These are phyloP conservation scores for Coryphaenoides rupestris DNA, from an alignment of 2,113 vertebrate species.

Conservation along the genomic window DNA sequence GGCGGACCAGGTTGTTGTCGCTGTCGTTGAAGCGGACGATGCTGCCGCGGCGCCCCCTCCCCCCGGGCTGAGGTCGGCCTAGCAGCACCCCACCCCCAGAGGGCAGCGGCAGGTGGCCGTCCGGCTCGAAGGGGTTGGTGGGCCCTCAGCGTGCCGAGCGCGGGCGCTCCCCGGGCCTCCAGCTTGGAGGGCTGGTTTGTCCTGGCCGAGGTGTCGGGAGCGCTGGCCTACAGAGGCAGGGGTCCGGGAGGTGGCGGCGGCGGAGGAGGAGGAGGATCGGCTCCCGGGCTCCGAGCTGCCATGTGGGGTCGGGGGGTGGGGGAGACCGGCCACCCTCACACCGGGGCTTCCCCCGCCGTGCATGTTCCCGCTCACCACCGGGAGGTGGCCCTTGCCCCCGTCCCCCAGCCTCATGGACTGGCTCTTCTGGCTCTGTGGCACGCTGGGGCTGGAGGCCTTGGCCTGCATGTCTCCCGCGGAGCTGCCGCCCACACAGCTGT, in stretches of 20 bases:
- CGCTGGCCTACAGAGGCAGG: constrained; percentile 88
- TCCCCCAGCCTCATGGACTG: constrained; percentile 84
- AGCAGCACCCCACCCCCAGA: constrained; percentile 85
- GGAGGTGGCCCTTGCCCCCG: constrained; percentile 87
- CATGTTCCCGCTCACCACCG: constrained; percentile 87
- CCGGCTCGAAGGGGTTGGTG: constrained; percentile 86
- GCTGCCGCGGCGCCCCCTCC: constrained; percentile 83
- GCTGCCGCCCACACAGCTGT: constrained; percentile 82
- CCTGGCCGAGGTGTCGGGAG: constrained; percentile 83
- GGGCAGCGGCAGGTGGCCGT: constrained; percentile 84
- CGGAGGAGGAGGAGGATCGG: constrained; percentile 73
- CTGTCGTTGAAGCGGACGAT: constrained; percentile 92
- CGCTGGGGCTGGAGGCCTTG: constrained; percentile 87
- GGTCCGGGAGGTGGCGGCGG: constrained; percentile 78
- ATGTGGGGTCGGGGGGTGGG: constrained; percentile 81
- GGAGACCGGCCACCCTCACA: constrained; percentile 77
- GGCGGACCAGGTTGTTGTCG: constrained; percentile 82
- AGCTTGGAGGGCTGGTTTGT: constrained; percentile 80
- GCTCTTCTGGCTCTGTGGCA: constrained; percentile 85
- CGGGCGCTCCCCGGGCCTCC: constrained; percentile 83
- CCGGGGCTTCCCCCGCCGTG: constrained; percentile 72
- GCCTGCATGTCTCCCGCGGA: constrained; percentile 87
- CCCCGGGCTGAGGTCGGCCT: constrained; percentile 80
- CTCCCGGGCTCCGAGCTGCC: constrained; percentile 84
- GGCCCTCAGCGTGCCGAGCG: constrained; percentile 87